phyloP scores from a whole-genome alignment of 2,797 vertebrate genomes.

The Pampus argenteus region DNA sequence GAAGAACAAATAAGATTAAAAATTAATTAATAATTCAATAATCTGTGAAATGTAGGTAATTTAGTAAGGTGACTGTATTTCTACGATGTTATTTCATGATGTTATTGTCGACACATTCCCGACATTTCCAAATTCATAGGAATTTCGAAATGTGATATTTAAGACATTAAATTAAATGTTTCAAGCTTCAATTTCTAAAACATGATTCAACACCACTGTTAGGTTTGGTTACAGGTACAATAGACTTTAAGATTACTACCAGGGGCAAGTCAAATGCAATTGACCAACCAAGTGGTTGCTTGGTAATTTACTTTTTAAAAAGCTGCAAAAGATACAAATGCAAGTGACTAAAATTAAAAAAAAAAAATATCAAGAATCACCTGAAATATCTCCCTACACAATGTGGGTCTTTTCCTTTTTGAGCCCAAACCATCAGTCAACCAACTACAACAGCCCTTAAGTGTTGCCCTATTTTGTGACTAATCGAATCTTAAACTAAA shows the following conservation, averaged over 20 bases:
- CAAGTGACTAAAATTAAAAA: not conserved
- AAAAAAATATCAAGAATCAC: not conserved
- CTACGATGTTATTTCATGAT: not conserved
- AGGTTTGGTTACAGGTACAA: not conserved
- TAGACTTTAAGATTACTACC: not conserved
- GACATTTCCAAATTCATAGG: too few relatives aligned
- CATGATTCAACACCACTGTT: too few relatives aligned
- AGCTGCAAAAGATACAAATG: not conserved
- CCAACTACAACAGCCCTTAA: not conserved
- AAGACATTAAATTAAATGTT: too few relatives aligned
- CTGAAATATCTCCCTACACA: not conserved
- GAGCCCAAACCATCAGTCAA: slow-evolving; percentile 3
- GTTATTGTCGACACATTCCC: too few relatives aligned
- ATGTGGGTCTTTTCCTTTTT: not conserved
- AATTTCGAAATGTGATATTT: too few relatives aligned
- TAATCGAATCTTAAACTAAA: slow-evolving; percentile 35
- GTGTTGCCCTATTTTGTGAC: slow-evolving; percentile 2
- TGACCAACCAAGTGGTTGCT: not conserved
- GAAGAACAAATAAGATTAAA: slow-evolving; percentile 2
- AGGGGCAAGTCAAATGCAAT: not conserved
- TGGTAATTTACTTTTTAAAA: not conserved
- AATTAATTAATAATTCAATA: not conserved
- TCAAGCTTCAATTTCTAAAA: too few relatives aligned
- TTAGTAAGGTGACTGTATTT: not conserved
- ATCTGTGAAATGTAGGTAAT: not conserved